These are phyloP conservation scores for Sturmia bella DNA, from an alignment of 2,888 invertebrate genomes.

Conservation along the genomic window DNA sequence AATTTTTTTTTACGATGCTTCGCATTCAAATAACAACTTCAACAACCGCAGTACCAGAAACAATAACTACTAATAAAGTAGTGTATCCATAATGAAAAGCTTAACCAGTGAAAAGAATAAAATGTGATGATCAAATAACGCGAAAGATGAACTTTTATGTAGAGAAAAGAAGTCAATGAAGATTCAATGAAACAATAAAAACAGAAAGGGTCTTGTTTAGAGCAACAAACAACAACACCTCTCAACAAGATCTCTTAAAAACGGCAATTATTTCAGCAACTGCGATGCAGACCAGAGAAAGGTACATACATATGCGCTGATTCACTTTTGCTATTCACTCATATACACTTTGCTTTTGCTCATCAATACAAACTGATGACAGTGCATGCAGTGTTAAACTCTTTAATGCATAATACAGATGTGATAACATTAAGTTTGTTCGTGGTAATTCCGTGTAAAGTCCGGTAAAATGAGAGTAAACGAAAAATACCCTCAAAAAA, in stretches of 20 bases:
- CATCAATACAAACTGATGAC: too few relatives aligned
- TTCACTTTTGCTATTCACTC: too few relatives aligned
- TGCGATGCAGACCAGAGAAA: slow-evolving; percentile 3
- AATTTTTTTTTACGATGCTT: slow-evolving; percentile 17
- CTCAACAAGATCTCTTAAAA: slow-evolving; percentile 58
- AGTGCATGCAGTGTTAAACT: too few relatives aligned
- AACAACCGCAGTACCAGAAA: background rate
- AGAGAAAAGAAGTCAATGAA: slow-evolving; percentile 50
- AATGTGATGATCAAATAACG: background rate
- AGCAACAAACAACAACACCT: slow-evolving; percentile 39
- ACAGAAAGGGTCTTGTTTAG: slow-evolving; percentile 39
- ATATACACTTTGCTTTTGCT: too few relatives aligned
- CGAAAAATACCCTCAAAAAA: too few relatives aligned
- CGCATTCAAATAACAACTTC: background rate
- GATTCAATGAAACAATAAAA: slow-evolving; percentile 24
- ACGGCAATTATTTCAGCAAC: slow-evolving; percentile 22
- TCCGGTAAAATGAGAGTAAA: too few relatives aligned
- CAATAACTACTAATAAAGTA: slow-evolving; percentile 29
- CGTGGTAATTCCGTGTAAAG: too few relatives aligned
- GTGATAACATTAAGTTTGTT: too few relatives aligned
- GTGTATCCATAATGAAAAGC: slow-evolving; percentile 27
- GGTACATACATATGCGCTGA: too few relatives aligned
- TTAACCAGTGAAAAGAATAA: slow-evolving; percentile 34
- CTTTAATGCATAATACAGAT: too few relatives aligned
- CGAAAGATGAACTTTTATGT: slow-evolving; percentile 42